Conservation (phyloP, 2,113 vertebrate genomes). For the Myrmecobius fasciatus region DNA sequence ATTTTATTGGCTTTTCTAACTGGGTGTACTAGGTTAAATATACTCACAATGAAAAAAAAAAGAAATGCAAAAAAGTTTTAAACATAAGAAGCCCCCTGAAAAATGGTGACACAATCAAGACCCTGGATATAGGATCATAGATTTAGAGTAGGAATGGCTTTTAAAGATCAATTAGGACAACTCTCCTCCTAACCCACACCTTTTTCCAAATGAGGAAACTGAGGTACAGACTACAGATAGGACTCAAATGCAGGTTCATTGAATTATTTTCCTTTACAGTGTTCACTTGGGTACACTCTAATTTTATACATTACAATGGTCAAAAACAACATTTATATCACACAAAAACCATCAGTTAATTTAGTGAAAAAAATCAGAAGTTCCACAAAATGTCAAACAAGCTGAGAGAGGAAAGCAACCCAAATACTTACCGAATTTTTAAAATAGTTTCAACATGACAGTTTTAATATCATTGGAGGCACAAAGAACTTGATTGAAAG, state of each 20-base stretch:
- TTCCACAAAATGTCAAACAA: neutral
- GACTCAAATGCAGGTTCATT: neutral
- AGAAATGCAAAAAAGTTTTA: neutral
- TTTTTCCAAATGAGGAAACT: neutral
- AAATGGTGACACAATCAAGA: neutral
- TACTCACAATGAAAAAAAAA: neutral
- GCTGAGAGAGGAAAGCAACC: neutral
- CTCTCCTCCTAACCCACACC: neutral
- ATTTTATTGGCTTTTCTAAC: neutral
- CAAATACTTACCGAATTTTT: neutral
- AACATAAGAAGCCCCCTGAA: neutral
- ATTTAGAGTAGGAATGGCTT: neutral
- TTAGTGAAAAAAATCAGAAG: conserved; percentile 9
- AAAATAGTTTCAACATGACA: conserved; percentile 19
- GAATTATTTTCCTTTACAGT: neutral
- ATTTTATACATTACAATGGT: neutral
- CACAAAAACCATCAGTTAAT: neutral
- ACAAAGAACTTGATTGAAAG: neutral
- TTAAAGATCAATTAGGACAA: neutral
- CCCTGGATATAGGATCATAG: neutral
- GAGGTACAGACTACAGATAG: neutral
- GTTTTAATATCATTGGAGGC: neutral
- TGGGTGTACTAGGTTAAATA: neutral
- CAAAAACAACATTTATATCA: neutral
- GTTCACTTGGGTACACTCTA: neutral